Conservation (phyloP, 2,113 vertebrate genomes). For the Okapia johnstoni region DNA sequence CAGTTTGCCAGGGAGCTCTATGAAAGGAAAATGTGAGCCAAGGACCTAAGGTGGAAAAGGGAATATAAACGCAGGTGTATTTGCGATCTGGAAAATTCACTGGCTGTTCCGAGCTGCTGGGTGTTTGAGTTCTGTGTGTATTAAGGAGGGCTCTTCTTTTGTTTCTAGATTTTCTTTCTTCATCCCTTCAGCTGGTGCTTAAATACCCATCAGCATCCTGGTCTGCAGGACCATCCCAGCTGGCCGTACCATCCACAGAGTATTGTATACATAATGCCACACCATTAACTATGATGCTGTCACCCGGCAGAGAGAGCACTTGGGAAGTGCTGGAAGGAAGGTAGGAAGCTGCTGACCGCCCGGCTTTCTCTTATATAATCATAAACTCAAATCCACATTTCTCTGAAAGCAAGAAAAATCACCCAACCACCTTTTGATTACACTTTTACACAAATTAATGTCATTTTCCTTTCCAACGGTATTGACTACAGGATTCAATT, state of each 20-base stretch:
- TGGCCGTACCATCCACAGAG: neutral
- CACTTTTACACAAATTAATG: constrained; percentile 74
- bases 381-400: constrained; percentile 39
- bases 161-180: neutral
- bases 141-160: neutral
- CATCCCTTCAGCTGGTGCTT: neutral
- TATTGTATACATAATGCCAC: constrained; percentile 18
- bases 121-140: neutral
- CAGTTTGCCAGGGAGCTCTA: constrained; percentile 34
- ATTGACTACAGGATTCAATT: constrained; percentile 66
- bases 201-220: constrained; percentile 43
- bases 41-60: constrained; percentile 19
- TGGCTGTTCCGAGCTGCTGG: neutral
- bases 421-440: constrained; percentile 61
- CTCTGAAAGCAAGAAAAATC: constrained; percentile 72
- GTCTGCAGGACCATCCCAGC: constrained; percentile 7
- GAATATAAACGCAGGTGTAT: neutral
- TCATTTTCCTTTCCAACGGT: constrained; percentile 70
- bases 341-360: constrained; percentile 23
- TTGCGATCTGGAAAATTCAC: neutral
- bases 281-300: constrained; percentile 28
- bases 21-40: constrained; percentile 48
- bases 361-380: constrained; percentile 28
- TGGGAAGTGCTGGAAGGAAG: neutral
- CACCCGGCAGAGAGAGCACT: neutral